A percentile compares a stretch with the other conserved stretches of the same genome.
Evolutionary conservation across 2,797 vertebrate genomes (phyloP).

Genomic region (Coccyzus lansbergi): DNA sequence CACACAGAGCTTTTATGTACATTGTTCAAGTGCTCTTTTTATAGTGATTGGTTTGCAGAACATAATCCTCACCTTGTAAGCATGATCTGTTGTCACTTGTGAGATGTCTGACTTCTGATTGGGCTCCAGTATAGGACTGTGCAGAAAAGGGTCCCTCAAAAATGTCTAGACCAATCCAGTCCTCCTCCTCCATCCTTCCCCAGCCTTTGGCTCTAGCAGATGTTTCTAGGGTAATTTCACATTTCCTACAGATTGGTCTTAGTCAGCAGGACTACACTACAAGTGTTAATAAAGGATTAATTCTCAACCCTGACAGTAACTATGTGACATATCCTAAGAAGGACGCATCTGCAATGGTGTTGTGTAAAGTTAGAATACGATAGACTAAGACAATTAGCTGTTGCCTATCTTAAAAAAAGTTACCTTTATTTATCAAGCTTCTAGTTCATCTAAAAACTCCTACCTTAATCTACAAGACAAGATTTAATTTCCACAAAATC

Average conservation of each 20-base stretch:
- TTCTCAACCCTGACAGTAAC: not conserved
- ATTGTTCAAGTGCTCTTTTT: not conserved
- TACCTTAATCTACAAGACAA: not conserved
- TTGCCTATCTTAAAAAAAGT: not conserved
- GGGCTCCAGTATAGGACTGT: not conserved
- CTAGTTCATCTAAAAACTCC: not conserved
- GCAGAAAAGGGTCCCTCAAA: not conserved
- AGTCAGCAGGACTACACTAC: not conserved
- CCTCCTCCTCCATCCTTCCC: not conserved
- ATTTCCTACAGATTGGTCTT: not conserved
- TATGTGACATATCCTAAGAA: not conserved
- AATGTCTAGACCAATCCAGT: not conserved
- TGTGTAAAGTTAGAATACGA: not conserved
- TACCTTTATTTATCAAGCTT: not conserved
- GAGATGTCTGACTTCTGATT: not conserved
- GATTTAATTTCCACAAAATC: not conserved
- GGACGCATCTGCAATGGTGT: not conserved
- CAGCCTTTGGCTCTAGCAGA: not conserved
- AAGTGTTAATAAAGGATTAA: constrained; percentile 5
- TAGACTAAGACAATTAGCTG: not conserved
- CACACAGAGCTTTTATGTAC: not conserved
- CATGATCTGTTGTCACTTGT: not conserved
- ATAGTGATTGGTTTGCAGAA: not conserved
- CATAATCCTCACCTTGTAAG: not conserved
- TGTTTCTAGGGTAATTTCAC: not conserved